These are phyloP conservation scores for Cetoscarus ocellatus DNA, from an alignment of 2,797 vertebrate genomes.

Conservation along the genomic window DNA sequence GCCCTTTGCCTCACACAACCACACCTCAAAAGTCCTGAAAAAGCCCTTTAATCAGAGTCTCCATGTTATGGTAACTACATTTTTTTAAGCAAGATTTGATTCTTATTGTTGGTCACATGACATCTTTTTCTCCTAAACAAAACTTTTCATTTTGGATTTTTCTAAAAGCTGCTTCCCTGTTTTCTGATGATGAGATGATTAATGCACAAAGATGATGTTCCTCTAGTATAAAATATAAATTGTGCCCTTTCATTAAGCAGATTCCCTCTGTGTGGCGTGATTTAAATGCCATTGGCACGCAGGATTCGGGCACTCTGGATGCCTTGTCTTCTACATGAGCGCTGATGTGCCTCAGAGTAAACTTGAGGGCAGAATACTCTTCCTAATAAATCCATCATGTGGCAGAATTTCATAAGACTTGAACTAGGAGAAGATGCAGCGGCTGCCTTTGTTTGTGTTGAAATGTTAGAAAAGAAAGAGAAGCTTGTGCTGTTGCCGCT, in stretches of 20 bases:
- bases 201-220: constrained; percentile 39
- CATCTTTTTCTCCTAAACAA: no score
- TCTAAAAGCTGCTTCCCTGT: no score
- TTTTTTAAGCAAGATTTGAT: no score
- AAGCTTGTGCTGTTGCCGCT: constrained; percentile 9
- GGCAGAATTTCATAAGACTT: constrained; percentile 49
- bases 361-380: constrained; percentile 24
- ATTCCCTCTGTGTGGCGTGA: constrained; percentile 51
- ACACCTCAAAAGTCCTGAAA: no score
- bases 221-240: constrained; percentile 34
- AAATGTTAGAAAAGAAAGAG: constrained; percentile 33
- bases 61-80: no score
- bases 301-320: constrained; percentile 30
- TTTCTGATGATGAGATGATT: no score
- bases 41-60: no score
- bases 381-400: constrained; percentile 58
- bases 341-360: constrained; percentile 40
- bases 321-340: constrained; percentile 37
- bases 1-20: no score
- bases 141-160: no score
- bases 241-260: constrained; percentile 32
- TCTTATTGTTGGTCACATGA: no score
- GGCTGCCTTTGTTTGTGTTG: constrained; percentile 39
- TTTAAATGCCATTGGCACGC: constrained; percentile 62
- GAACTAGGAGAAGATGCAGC: constrained; percentile 64